These are phyloP conservation scores for Opisthocomus hoazin DNA, from an alignment of 2,113 vertebrate genomes.

Conservation along the genomic window DNA sequence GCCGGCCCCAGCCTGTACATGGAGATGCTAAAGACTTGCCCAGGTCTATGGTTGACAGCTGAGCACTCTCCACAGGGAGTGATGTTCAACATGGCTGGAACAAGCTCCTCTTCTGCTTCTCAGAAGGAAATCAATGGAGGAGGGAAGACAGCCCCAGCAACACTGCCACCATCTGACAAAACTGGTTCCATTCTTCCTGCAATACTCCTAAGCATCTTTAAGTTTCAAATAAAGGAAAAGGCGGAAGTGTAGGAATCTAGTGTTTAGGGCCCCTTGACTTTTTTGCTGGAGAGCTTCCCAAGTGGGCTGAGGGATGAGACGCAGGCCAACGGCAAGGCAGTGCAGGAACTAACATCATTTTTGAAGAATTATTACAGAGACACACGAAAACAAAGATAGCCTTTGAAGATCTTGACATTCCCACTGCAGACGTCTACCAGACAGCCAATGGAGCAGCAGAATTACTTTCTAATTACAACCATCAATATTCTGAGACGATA, in stretches of 20 bases:
- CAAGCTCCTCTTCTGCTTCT: not conserved
- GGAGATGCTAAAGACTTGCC: not conserved
- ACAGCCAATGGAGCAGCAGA: not conserved
- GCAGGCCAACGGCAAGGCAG: not conserved
- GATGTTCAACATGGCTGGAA: not conserved
- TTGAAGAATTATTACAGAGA: not conserved
- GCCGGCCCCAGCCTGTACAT: not conserved
- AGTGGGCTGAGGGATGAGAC: not conserved
- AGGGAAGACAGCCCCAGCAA: not conserved
- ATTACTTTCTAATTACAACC: not conserved
- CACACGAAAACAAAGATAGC: not conserved
- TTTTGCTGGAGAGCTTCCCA: not conserved
- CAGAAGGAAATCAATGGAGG: not conserved
- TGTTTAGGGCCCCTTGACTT: not conserved
- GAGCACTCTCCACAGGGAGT: not conserved
- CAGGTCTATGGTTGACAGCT: not conserved
- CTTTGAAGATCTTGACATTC: not conserved
- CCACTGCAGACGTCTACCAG: not conserved
- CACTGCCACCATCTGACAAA: not conserved
- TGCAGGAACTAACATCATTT: not conserved
- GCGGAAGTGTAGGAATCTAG: not conserved
- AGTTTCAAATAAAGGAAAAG: not conserved
- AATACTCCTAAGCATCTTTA: not conserved
- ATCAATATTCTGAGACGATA: not conserved
- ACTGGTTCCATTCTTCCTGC: not conserved